A percentile compares a stretch with the other conserved stretches of the same genome.
Evolutionary conservation across 1,140 invertebrate genomes (phyloP).

Genomic region (Calosoma granatense): DNA sequence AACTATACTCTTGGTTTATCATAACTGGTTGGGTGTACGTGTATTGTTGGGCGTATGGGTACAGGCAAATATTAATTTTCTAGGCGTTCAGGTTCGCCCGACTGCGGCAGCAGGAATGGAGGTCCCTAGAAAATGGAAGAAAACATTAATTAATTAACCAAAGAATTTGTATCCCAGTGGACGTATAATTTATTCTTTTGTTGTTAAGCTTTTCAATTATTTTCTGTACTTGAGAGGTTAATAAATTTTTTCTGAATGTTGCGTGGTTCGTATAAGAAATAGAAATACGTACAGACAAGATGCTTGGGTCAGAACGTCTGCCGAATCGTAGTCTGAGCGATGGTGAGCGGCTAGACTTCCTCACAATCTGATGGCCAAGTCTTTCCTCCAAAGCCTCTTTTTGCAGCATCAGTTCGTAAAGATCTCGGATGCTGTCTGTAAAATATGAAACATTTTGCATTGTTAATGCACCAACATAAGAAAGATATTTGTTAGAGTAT

Average conservation of each 20-base stretch:
- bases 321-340: conserved; percentile 59
- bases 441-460: conserved; percentile 15
- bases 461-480: too few species aligned
- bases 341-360: conserved; percentile 59
- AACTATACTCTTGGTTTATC: too few species aligned
- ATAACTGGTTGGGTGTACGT: too few species aligned
- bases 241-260: background rate
- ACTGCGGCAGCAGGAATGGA: background rate
- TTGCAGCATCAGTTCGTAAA: conserved; percentile 47
- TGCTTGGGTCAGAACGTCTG: conserved; percentile 53
- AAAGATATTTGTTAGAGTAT: too few species aligned
- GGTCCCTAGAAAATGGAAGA: background rate
- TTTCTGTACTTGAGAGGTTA: background rate
- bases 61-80: too few species aligned
- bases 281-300: conserved; percentile 30
- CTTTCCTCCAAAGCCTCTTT: conserved; percentile 41
- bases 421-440: conserved; percentile 36
- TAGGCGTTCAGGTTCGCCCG: conserved; percentile 1
- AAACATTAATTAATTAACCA: background rate
- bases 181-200: too few species aligned
- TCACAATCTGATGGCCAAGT: conserved; percentile 49
- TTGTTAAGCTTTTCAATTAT: too few species aligned
- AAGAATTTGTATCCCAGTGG: too few species aligned
- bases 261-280: background rate
- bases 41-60: too few species aligned